Conservation (phyloP, 2,888 invertebrate genomes). For the Lithophane semibrunnea region DNA sequence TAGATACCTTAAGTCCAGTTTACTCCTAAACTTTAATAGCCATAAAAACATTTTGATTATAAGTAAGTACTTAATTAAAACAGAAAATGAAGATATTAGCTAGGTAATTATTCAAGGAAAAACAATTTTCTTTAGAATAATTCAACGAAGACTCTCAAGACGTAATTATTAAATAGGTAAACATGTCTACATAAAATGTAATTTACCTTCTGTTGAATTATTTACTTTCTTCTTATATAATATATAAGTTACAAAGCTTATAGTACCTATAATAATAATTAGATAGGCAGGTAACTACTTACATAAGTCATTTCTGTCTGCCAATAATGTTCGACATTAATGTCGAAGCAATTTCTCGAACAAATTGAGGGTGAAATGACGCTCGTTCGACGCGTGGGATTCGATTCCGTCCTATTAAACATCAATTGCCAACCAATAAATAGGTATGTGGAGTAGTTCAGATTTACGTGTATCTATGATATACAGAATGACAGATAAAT, state of each 20-base stretch:
- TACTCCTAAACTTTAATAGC: neutral
- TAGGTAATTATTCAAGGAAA: neutral
- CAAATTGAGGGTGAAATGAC: conserved; percentile 67
- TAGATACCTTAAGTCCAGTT: neutral
- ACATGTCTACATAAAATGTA: neutral
- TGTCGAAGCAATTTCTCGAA: conserved; percentile 45
- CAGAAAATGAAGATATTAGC: neutral
- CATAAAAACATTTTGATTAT: too few relatives aligned
- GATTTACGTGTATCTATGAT: neutral
- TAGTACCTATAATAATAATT: neutral
- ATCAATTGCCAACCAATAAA: conserved; percentile 35
- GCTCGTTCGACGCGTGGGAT: conserved; percentile 36
- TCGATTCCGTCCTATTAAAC: conserved; percentile 55
- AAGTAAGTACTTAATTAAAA: too few relatives aligned
- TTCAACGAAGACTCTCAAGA: neutral
- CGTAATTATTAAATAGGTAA: neutral
- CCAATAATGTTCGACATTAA: conserved; percentile 34
- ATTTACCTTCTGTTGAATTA: neutral
- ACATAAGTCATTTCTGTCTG: conserved; percentile 20
- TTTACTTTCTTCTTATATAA: neutral
- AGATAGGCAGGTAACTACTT: neutral
- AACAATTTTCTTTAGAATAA: neutral
- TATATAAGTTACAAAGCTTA: neutral
- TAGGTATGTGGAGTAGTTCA: conserved; percentile 9
- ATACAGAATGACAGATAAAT: neutral